Percentiles rank a stretch among this genome's conserved stretches.
These are phyloP conservation scores for Pantelozetes paolii DNA, from an alignment of 2,888 invertebrate genomes.

Conservation along the genomic window DNA sequence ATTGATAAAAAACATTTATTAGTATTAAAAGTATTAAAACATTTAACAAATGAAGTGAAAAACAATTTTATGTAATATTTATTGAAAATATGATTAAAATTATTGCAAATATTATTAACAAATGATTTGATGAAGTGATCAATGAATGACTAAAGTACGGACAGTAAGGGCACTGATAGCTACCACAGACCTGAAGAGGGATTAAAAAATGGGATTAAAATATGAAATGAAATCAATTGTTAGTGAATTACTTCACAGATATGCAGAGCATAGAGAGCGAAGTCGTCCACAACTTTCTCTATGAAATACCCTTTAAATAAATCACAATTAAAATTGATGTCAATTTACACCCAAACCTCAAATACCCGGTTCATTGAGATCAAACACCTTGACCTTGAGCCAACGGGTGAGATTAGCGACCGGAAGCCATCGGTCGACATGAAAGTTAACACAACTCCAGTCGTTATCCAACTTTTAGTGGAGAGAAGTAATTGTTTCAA, in stretches of 20 bases:
- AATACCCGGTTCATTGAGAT: constrained; percentile 90
- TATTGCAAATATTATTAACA: background rate
- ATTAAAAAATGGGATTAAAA: constrained; percentile 61
- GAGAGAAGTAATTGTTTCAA: background rate
- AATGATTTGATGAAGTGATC: background rate
- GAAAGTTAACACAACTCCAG: constrained; percentile 79
- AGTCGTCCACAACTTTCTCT: constrained; percentile 81
- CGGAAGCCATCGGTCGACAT: constrained; percentile 89
- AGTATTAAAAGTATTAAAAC: background rate
- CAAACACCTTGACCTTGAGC: constrained; percentile 81
- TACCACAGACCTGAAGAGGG: constrained; percentile 6
- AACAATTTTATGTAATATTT: background rate
- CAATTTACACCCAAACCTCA: background rate
- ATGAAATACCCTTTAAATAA: constrained; percentile 72
- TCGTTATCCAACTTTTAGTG: constrained; percentile 68
- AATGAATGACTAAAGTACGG: constrained; percentile 53
- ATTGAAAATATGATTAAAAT: background rate
- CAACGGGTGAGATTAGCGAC: constrained; percentile 94
- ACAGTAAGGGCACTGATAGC: constrained; percentile 77
- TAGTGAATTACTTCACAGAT: constrained; percentile 77
- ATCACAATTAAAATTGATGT: background rate
- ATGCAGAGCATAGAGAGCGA: constrained; percentile 79
- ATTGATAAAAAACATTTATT: too few relatives aligned
- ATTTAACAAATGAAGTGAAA: background rate
- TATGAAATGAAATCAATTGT: constrained; percentile 54